Evolutionary conservation across 1,140 invertebrate species (phyloP).

Genomic region (Ylistrum balloti): DNA sequence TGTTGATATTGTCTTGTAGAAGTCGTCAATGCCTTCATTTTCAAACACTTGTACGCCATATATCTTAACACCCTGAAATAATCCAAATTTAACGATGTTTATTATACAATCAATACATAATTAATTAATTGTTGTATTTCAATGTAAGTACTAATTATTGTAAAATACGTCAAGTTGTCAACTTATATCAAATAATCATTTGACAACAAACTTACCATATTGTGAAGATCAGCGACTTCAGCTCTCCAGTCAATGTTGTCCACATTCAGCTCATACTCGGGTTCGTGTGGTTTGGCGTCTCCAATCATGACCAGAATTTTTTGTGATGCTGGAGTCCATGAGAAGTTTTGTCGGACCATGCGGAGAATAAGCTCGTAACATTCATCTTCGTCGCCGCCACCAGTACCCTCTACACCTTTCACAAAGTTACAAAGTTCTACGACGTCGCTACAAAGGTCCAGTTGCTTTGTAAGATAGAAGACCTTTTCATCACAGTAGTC

Average conservation of each 20-base stretch:
- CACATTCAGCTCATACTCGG: constrained; percentile 69
- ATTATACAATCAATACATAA: too few species aligned
- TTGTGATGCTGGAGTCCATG: constrained; percentile 73
- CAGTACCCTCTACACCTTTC: constrained; percentile 70
- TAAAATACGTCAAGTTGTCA: too few species aligned
- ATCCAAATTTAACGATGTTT: too few species aligned
- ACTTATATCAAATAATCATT: too few species aligned
- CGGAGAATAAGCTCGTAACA: constrained; percentile 78
- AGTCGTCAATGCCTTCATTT: constrained; percentile 54
- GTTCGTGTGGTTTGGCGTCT: constrained; percentile 77
- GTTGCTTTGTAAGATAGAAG: constrained; percentile 75
- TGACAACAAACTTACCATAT: constrained; percentile 47
- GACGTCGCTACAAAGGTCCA: constrained; percentile 72
- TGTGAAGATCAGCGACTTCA: constrained; percentile 66
- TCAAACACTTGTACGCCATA: constrained; percentile 70
- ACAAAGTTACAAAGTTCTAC: constrained; percentile 73
- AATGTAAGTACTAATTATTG: too few species aligned
- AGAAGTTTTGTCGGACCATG: constrained; percentile 62
- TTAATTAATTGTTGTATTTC: too few species aligned
- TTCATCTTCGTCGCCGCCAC: constrained; percentile 74
- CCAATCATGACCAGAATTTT: constrained; percentile 78
- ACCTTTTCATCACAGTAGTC: constrained; percentile 77
- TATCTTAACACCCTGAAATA: constrained; percentile 70
- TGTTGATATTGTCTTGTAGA: constrained; percentile 69
- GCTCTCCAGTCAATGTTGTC: constrained; percentile 75